Percentiles rank a stretch among this genome's conserved stretches.
Evolutionary conservation across 1,140 invertebrate species (phyloP).

Genomic region (Holotrichia oblita): DNA sequence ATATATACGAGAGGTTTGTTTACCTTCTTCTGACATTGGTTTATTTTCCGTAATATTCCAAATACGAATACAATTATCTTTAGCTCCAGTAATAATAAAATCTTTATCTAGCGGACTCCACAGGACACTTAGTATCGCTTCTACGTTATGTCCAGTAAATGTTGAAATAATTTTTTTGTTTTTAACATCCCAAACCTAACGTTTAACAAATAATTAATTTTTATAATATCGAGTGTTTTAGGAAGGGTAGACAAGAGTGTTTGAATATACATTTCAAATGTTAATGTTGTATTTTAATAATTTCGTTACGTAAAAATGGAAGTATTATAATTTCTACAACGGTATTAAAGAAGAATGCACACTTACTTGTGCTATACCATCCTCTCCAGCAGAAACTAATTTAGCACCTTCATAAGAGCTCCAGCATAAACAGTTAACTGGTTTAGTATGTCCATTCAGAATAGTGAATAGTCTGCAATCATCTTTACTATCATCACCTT

Average conservation of each 20-base stretch:
- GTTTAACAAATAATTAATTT: too few species aligned
- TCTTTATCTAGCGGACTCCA: constrained; percentile 74
- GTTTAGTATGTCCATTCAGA: constrained; percentile 66
- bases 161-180: constrained; percentile 66
- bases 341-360: constrained; percentile 34
- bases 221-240: constrained; percentile 39
- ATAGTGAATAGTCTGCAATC: constrained; percentile 2
- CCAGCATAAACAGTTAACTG: constrained; percentile 74
- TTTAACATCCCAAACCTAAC: constrained; percentile 75
- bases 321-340: constrained; percentile 37
- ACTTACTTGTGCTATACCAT: constrained; percentile 73
- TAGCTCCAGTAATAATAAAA: constrained; percentile 69
- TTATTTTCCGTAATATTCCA: constrained; percentile 67
- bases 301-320: too few species aligned
- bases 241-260: constrained; percentile 9
- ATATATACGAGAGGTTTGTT: too few species aligned
- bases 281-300: too few species aligned
- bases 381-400: constrained; percentile 75
- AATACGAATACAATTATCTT: constrained; percentile 68
- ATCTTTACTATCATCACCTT: constrained; percentile 12
- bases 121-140: constrained; percentile 65
- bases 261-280: too few species aligned
- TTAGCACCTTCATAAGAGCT: constrained; percentile 74
- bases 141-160: constrained; percentile 65
- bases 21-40: constrained; percentile 40